phyloP scores from a whole-genome alignment of 2,797 vertebrate species.

The Halcyon smyrnensis region DNA sequence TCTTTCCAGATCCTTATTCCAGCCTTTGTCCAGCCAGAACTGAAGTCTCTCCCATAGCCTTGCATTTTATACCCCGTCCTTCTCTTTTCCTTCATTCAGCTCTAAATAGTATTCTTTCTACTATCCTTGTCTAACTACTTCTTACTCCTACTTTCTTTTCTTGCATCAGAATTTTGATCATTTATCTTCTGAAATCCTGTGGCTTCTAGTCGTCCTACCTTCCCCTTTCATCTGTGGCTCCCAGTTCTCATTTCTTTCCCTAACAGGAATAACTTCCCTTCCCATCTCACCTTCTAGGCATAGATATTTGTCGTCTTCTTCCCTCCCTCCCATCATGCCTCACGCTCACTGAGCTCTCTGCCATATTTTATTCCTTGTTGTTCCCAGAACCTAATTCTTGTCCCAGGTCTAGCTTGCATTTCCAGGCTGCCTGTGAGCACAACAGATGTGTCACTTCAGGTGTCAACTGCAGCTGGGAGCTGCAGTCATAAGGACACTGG shows the following conservation, averaged over 20 bases:
- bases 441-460: neutral
- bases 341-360: neutral
- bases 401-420: neutral
- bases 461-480: neutral
- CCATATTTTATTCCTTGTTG: neutral
- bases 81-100: neutral
- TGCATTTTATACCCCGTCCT: neutral
- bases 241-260: neutral
- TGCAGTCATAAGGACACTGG: neutral
- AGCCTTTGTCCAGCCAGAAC: neutral
- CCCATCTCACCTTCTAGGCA: neutral
- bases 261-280: neutral
- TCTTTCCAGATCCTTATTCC: neutral
- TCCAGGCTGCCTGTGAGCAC: neutral
- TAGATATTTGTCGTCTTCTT: neutral
- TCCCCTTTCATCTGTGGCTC: neutral
- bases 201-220: neutral
- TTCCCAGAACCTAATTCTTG: neutral
- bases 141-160: neutral
- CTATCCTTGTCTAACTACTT: neutral
- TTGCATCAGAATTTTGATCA: neutral
- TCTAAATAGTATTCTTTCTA: neutral
- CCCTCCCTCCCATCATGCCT: neutral
- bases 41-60: neutral
- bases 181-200: neutral